Evolutionary conservation across 2,888 invertebrate genomes (phyloP), one percentile per base, ranked within the genome.

Genomic region (Platycnemis pennipes): DNA sequence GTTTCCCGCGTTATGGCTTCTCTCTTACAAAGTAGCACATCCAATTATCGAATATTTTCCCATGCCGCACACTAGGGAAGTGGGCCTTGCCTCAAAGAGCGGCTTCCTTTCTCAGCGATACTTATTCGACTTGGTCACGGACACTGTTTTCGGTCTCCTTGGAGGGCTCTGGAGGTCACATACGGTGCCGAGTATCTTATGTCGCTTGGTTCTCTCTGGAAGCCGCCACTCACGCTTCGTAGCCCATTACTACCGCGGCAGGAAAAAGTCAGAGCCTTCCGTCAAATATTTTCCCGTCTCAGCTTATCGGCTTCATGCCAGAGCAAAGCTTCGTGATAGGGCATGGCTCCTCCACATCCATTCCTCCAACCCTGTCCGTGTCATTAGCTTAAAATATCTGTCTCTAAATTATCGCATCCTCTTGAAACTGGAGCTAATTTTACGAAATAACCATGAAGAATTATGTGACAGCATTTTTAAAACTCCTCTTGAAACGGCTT

Each of bases 271-370:
- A 26, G 26, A 46, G 44, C 5, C 87, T 77, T 77, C 13, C 91
- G 91, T 63, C 91, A 22, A 91, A 63, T 69, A 63, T 91, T 63
- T 91, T 91, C 42, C 53, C 53, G 63, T 77, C 91, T 44, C 26
- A n/a, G 22, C 91, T 91, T 91, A 91, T 91, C 91, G 91, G 22
- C 63, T 91, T 63, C 91, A 63, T 63, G 63, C 42, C 63, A 91
- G 44, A n/a, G 91, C 44, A 44, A 91, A 91, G n/a, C n/a, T 56
- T 44, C 91, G 44, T 44, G 69, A 44, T 42, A 91, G 22, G 91
- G 37, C n/a, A 45, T n/a, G 45, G 26, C 87, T 37, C 31, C 77
- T 44, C 46, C n/a, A 45, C 46, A 1, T 46, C 45, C 16, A 26
- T 26, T 19, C 44, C 87, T 22, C 2, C 11, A 8, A 5, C 26